Percentiles rank a stretch among this genome's conserved stretches.
Conservation (phyloP, 2,113 vertebrate species). For the Coryphaenoides rupestris region DNA sequence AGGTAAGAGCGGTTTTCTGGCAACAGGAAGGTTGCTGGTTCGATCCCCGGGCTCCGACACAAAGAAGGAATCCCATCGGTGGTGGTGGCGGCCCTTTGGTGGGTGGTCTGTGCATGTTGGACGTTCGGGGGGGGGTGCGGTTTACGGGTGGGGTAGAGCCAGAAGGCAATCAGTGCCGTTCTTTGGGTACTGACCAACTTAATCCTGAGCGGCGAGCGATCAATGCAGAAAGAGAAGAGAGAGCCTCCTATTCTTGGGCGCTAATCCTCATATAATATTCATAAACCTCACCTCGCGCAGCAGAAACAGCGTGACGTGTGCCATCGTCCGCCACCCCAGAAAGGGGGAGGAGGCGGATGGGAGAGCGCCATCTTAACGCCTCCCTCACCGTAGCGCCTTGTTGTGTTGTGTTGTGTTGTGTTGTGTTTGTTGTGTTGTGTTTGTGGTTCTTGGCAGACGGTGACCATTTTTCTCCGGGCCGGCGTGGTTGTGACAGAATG, state of each 20-base stretch:
- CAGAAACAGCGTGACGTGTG: slow-evolving; percentile 37
- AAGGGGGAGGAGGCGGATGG: too few species aligned
- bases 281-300: slow-evolving; percentile 53
- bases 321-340: slow-evolving; percentile 33
- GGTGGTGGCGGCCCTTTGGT: background rate
- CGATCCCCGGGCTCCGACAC: too few species aligned
- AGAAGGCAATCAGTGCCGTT: slow-evolving; percentile 39
- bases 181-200: slow-evolving; percentile 45
- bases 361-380: too few species aligned
- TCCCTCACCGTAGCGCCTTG: slow-evolving; percentile 25
- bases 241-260: slow-evolving; percentile 68
- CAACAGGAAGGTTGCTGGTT: too few species aligned
- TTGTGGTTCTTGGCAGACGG: slow-evolving; percentile 36
- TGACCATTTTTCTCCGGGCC: slow-evolving; percentile 2
- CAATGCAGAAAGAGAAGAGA: too few species aligned
- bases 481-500: background rate
- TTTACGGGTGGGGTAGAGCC: slow-evolving; percentile 8
- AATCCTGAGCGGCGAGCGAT: slow-evolving; percentile 43
- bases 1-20: too few species aligned
- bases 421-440: slow-evolving; percentile 36
- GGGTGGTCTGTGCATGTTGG: background rate
- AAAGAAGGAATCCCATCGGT: too few species aligned
- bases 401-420: slow-evolving; percentile 35
- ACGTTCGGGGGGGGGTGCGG: background rate
- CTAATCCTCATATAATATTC: slow-evolving; percentile 69